A percentile compares a stretch with the other conserved stretches of the same genome.
Conservation (phyloP, 1,140 invertebrate genomes). For the Atta texana region DNA sequence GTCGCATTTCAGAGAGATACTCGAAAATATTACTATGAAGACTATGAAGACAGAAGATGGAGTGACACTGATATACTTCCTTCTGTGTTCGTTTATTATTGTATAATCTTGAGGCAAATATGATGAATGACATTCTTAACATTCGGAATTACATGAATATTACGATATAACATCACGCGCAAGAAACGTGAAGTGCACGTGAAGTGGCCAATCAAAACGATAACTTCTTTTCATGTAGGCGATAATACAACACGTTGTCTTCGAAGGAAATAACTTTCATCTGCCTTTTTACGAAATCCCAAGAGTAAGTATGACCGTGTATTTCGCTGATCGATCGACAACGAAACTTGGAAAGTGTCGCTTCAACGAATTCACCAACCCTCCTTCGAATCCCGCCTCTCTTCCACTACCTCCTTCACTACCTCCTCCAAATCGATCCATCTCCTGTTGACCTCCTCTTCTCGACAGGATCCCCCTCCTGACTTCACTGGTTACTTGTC, state of each 20-base stretch:
- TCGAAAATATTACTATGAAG: neutral
- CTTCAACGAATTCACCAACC: slow-evolving; percentile 43
- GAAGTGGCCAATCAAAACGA: neutral
- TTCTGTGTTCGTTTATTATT: neutral
- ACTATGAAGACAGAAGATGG: neutral
- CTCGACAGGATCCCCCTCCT: neutral
- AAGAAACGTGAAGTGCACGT: neutral
- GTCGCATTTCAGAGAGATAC: neutral
- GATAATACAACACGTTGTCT: slow-evolving; percentile 27
- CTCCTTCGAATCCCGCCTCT: neutral
- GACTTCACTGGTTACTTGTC: slow-evolving; percentile 37
- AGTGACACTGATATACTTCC: neutral
- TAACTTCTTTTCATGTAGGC: neutral
- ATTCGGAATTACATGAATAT: neutral
- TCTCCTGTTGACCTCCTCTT: slow-evolving; percentile 32
- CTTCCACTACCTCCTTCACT: neutral
- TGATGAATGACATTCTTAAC: neutral
- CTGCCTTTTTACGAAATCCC: slow-evolving; percentile 7
- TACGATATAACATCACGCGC: neutral
- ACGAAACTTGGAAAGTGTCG: slow-evolving; percentile 60
- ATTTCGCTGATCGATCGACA: slow-evolving; percentile 56
- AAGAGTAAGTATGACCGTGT: slow-evolving; percentile 26
- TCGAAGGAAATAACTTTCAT: neutral
- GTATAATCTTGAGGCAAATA: neutral
- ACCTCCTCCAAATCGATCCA: slow-evolving; percentile 46